These are phyloP conservation scores for Trogon surrucura DNA, from an alignment of 2,113 vertebrate genomes.

Conservation along the genomic window DNA sequence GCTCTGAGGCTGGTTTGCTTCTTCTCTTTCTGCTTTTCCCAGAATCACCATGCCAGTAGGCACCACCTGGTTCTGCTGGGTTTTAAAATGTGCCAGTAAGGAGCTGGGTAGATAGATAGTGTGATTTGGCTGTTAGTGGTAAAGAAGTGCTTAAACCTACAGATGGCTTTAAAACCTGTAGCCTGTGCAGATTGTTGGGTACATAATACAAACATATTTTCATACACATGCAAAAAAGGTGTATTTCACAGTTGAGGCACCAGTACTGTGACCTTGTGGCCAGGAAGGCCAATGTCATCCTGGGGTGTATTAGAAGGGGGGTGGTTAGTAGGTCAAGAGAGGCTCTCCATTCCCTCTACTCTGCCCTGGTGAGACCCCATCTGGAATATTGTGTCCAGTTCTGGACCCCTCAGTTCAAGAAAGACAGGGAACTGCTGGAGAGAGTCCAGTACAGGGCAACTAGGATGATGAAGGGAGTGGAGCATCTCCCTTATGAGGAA, in stretches of 20 bases:
- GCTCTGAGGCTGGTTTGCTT: not conserved
- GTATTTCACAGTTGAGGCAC: not conserved
- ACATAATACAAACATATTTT: not conserved
- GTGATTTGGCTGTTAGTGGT: not conserved
- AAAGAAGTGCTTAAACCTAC: not conserved
- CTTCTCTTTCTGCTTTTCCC: not conserved
- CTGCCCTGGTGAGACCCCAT: too few species aligned
- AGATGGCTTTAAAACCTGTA: not conserved
- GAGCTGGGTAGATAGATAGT: not conserved
- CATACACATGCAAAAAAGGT: not conserved
- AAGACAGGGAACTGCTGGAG: too few species aligned
- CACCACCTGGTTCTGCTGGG: not conserved
- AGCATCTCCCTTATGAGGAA: too few species aligned
- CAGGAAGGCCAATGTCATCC: too few species aligned
- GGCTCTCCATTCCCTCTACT: too few species aligned
- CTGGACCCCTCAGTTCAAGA: too few species aligned
- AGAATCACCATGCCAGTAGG: not conserved
- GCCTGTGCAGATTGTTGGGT: not conserved
- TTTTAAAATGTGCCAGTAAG: not conserved
- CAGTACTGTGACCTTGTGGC: too few species aligned
- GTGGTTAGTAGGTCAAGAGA: too few species aligned
- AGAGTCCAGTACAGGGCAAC: too few species aligned
- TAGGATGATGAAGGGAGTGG: too few species aligned
- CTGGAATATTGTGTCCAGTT: too few species aligned
- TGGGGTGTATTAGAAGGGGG: too few species aligned